Conservation (phyloP, 37 sponge, comb jelly and placozoan species). For the Agelas oroides region DNA sequence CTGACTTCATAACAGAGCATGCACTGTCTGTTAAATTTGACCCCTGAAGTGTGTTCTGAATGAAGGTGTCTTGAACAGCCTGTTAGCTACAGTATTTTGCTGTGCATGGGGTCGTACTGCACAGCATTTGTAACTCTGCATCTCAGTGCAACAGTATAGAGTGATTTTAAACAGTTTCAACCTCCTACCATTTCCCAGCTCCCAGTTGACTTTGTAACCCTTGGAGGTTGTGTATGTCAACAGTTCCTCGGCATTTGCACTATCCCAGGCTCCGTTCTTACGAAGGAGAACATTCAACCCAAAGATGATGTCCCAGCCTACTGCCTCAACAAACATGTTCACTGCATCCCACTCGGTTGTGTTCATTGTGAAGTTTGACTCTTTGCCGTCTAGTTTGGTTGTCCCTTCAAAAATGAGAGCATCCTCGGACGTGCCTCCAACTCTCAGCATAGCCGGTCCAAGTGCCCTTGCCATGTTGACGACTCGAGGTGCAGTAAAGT, state of each 20-base stretch:
- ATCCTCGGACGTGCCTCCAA: constrained; percentile 66
- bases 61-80: no score
- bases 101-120: no score
- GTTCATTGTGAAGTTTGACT: constrained; percentile 28
- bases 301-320: constrained; percentile 61
- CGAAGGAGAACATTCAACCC: constrained; percentile 57
- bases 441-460: constrained; percentile 53
- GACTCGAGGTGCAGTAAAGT: constrained; percentile 33
- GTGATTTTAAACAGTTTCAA: no score
- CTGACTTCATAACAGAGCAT: no score
- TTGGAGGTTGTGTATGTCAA: constrained; percentile 54
- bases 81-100: no score
- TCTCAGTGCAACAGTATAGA: no score
- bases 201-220: constrained; percentile 60
- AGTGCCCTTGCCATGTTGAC: constrained; percentile 63
- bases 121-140: no score
- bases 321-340: constrained; percentile 36
- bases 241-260: constrained; percentile 52
- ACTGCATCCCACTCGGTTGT: constrained; percentile 50
- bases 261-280: constrained; percentile 42
- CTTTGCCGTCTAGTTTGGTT: no score
- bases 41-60: no score
- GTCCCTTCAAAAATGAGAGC: constrained; percentile 18
- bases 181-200: constrained; percentile 71
- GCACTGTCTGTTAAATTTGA: no score